Conservation (phyloP, 2,888 invertebrate species). For the Sthenelais limicola region DNA sequence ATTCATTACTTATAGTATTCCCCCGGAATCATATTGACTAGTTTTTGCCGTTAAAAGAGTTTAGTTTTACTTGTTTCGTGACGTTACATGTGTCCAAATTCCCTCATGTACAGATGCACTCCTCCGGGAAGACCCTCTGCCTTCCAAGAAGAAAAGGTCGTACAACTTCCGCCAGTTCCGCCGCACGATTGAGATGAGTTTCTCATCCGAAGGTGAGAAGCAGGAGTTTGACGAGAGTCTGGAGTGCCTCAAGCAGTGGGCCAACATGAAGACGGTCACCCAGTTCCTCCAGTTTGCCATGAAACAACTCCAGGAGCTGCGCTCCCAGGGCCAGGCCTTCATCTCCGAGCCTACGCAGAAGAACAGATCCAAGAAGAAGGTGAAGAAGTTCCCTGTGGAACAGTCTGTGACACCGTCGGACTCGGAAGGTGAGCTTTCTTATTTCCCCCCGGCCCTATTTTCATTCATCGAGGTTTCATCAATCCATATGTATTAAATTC, state of each 20-base stretch:
- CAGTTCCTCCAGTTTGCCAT: slow-evolving; percentile 35
- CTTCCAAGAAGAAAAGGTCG: slow-evolving; percentile 27
- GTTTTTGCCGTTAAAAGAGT: too few relatives aligned
- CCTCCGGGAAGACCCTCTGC: slow-evolving; percentile 22
- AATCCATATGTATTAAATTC: too few relatives aligned
- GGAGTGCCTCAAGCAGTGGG: slow-evolving; percentile 35
- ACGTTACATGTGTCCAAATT: too few relatives aligned
- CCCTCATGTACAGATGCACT: slow-evolving; percentile 2
- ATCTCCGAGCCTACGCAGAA: slow-evolving; percentile 25
- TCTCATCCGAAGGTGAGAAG: slow-evolving; percentile 26
- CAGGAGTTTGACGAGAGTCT: slow-evolving; percentile 39
- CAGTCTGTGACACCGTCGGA: slow-evolving; percentile 3
- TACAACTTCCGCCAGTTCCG: slow-evolving; percentile 38
- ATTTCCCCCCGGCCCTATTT: too few relatives aligned
- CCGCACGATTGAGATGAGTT: slow-evolving; percentile 32
- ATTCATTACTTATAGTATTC: too few relatives aligned
- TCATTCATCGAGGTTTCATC: too few relatives aligned
- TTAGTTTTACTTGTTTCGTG: too few relatives aligned
- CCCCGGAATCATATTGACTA: too few relatives aligned
- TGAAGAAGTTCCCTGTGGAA: slow-evolving; percentile 2
- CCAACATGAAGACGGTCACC: slow-evolving; percentile 35
- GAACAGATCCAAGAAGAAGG: slow-evolving; percentile 18
- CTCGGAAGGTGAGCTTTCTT: slow-evolving; percentile 3
- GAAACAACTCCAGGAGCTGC: slow-evolving; percentile 15
- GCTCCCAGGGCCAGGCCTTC: slow-evolving; percentile 31